A percentile compares a stretch with the other conserved stretches of the same genome.
phyloP scores from a whole-genome alignment of 2,113 vertebrate genomes.

The Maccullochella peelii region DNA sequence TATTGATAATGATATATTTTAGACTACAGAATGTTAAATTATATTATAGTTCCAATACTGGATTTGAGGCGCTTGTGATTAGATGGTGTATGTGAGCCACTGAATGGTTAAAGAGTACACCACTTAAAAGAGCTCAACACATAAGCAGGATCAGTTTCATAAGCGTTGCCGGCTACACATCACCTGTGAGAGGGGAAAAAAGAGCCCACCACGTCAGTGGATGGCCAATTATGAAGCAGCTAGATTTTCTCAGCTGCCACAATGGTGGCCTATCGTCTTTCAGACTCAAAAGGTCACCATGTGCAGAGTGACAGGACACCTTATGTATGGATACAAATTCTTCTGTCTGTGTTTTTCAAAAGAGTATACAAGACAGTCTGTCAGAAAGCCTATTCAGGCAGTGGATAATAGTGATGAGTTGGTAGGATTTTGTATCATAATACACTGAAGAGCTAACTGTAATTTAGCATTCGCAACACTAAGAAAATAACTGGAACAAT shows the following conservation, averaged over 20 bases:
- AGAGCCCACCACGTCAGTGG: constrained; percentile 54
- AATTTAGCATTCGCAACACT: not conserved
- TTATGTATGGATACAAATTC: constrained; percentile 57
- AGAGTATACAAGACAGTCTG: constrained; percentile 13
- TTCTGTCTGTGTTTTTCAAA: constrained; percentile 38
- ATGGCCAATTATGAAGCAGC: constrained; percentile 69
- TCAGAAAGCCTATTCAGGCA: constrained; percentile 17
- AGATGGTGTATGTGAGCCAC: constrained; percentile 28
- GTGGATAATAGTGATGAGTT: constrained; percentile 6
- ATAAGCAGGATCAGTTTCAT: constrained; percentile 78
- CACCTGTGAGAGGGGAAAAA: constrained; percentile 51
- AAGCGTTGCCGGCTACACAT: constrained; percentile 66
- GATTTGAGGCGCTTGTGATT: constrained; percentile 41
- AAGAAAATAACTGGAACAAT: not conserved
- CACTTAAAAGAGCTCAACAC: constrained; percentile 69
- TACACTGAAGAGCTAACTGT: not conserved
- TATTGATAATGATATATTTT: not conserved
- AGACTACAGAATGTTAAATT: not conserved
- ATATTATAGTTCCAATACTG: not conserved
- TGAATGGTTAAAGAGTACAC: constrained; percentile 52
- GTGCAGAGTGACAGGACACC: constrained; percentile 56
- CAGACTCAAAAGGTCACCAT: constrained; percentile 74
- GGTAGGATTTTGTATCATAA: not conserved
- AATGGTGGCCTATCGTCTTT: constrained; percentile 73
- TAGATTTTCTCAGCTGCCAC: constrained; percentile 64